Evolutionary conservation across 1,140 invertebrate species (phyloP).

Genomic region (Berghia stephanieae): DNA sequence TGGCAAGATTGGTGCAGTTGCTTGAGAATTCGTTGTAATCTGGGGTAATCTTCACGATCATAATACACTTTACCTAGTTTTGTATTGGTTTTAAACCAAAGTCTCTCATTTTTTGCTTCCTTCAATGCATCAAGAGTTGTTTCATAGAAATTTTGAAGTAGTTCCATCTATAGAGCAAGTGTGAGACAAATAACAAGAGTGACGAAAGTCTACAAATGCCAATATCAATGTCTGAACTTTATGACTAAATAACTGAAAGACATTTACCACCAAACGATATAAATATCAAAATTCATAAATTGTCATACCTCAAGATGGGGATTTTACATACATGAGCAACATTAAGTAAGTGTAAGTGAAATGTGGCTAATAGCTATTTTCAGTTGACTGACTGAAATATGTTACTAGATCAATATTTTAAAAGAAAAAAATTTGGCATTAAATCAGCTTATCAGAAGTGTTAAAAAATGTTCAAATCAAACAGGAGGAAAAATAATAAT

Average conservation of each 20-base stretch:
- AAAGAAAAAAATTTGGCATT: too few species aligned
- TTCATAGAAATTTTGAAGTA: conserved; percentile 99
- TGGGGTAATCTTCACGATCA: conserved; percentile 93
- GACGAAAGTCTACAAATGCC: neutral
- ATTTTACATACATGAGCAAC: too few species aligned
- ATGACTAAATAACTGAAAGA: too few species aligned
- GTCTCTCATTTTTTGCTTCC: conserved; percentile 96
- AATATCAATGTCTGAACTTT: neutral
- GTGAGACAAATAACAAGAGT: neutral
- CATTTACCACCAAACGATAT: neutral
- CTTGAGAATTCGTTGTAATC: conserved; percentile 95
- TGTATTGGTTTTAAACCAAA: conserved; percentile 99
- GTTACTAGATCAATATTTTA: too few species aligned
- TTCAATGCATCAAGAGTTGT: conserved; percentile 97
- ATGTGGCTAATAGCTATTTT: too few species aligned
- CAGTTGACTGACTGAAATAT: too few species aligned
- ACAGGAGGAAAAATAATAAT: too few species aligned
- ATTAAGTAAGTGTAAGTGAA: too few species aligned
- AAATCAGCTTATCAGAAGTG: too few species aligned
- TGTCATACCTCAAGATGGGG: too few species aligned
- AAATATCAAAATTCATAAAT: too few species aligned
- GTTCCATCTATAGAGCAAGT: conserved; percentile 81
- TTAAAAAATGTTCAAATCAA: too few species aligned
- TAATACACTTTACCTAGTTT: conserved; percentile 99
- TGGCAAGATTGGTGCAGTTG: conserved; percentile 97